These are phyloP conservation scores for Volucella inflata DNA, from an alignment of 2,888 invertebrate species.

Conservation along the genomic window DNA sequence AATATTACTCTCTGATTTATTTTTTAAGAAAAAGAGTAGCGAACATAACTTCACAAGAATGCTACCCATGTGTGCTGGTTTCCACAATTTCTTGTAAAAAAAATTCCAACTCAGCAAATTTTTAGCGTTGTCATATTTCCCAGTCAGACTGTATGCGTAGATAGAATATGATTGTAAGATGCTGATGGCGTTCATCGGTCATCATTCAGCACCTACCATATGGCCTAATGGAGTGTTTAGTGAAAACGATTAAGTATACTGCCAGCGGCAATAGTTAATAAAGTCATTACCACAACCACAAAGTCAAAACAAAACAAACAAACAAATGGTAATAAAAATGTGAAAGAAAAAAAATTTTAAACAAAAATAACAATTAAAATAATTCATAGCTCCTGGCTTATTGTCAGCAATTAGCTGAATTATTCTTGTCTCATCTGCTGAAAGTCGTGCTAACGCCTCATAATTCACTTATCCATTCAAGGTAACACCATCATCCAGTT, in stretches of 20 bases:
- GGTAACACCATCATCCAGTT: conserved; percentile 49
- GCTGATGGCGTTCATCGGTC: too few relatives aligned
- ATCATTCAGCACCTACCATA: conserved; percentile 6
- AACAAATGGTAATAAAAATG: too few relatives aligned
- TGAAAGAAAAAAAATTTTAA: neutral
- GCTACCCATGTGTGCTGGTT: too few relatives aligned
- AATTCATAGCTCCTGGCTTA: conserved; percentile 54
- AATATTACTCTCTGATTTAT: neutral
- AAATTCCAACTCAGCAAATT: too few relatives aligned
- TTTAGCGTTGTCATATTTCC: too few relatives aligned
- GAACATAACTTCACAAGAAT: too few relatives aligned
- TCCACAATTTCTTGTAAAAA: too few relatives aligned
- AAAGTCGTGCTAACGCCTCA: conserved; percentile 19
- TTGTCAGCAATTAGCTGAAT: conserved; percentile 58
- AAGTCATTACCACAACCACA: conserved; percentile 48
- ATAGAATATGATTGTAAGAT: too few relatives aligned
- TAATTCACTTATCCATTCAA: conserved; percentile 31
- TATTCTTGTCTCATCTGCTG: conserved; percentile 44
- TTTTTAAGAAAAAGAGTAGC: too few relatives aligned
- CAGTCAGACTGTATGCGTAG: too few relatives aligned
- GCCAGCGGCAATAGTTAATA: conserved; percentile 33
- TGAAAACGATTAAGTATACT: conserved; percentile 20
- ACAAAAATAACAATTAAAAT: conserved; percentile 60
- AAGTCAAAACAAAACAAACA: conserved; percentile 6
- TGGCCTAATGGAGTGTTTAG: conserved; percentile 9